A percentile compares a stretch with the other conserved stretches of the same genome.
Conservation (phyloP, 2,888 invertebrate genomes). For the Sepioteuthis lessoniana region DNA sequence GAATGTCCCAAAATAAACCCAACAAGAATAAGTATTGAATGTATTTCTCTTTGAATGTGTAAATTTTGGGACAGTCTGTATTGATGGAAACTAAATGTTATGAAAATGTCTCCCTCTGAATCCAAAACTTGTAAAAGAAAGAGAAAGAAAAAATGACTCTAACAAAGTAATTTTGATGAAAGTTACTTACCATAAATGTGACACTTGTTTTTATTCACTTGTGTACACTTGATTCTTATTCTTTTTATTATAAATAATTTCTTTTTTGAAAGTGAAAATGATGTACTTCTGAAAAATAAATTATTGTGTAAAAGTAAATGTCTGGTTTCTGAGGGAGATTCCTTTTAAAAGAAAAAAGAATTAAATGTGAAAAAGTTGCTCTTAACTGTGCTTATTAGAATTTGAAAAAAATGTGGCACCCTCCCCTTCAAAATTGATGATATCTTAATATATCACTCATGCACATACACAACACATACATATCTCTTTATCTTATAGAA, state of each 20-base stretch:
- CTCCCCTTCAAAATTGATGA: background rate
- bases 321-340: slow-evolving; percentile 10
- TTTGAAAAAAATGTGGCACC: background rate
- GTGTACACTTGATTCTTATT: background rate
- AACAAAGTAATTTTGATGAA: background rate
- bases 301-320: background rate
- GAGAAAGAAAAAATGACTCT: background rate
- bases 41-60: background rate
- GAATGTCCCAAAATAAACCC: background rate
- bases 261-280: background rate
- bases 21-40: background rate
- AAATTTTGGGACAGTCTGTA: background rate
- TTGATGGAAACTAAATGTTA: background rate
- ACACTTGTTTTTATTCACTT: background rate
- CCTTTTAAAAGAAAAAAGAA: background rate
- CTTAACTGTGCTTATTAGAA: background rate
- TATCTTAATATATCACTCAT: background rate
- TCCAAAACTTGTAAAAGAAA: background rate
- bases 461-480: background rate
- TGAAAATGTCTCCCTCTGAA: background rate
- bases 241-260: background rate
- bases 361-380: background rate
- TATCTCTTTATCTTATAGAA: background rate
- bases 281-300: background rate
- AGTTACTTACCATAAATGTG: background rate